Evolutionary conservation across 2,888 invertebrate species (phyloP), one percentile per base, ranked within the genome.

Genomic region (Ernsta delagoae): DNA sequence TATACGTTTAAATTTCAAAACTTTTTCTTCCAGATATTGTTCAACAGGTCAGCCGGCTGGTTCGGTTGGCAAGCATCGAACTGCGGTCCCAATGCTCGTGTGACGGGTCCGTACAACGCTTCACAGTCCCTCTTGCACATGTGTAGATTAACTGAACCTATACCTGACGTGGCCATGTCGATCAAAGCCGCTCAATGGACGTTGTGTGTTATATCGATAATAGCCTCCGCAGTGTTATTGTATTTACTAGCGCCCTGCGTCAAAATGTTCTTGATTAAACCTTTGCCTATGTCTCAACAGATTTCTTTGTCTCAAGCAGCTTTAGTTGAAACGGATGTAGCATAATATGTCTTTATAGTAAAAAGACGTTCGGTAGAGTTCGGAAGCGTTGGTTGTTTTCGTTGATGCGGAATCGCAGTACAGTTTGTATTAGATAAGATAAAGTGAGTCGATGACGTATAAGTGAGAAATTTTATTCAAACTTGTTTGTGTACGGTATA

Each of bases 1-100:
- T n/a, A n/a, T n/a, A n/a, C n/a, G n/a, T n/a, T n/a, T n/a, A n/a
- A n/a, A n/a, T n/a, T n/a, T n/a, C n/a, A n/a, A n/a, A n/a, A n/a
- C n/a, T n/a, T n/a, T 16, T 67, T 59, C 69, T 86, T 84, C 0
- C 85, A 92, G 92, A 87, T 93, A 1, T 65, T 89, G 62, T 94
- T 94, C 81, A 94, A 94, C 75, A 84, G 91, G 71, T 89, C 93
- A 34, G 87, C 86, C 11, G 87, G 88, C 66, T 92, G 90, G 85
- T 90, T 94, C 24, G 90, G 92, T 43, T 94, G 89, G 79, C 82
- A 84, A 61, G 81, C 85, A 0, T 89, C 94, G 0, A 80, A 82
- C 48, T 94, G 94, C 67, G 94, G 94, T 0, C 83, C 91, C 0
- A 78, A 84, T 8, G 82, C 90, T 0, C 80, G 82, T 1, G 79